These are phyloP conservation scores for Lepus americanus DNA, from an alignment of 2,113 vertebrate species.

Conservation along the genomic window DNA sequence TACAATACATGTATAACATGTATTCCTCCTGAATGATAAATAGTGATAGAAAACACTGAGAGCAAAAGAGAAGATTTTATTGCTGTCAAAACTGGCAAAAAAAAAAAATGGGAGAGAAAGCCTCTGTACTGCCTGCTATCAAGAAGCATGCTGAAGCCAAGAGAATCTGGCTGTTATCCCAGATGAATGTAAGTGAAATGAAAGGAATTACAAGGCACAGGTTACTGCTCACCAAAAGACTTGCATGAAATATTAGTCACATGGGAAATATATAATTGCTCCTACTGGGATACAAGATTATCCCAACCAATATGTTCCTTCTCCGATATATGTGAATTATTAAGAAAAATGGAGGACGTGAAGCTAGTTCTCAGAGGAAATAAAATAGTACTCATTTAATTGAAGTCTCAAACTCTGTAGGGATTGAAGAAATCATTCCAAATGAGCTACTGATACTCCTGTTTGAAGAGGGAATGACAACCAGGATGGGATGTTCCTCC, in stretches of 20 bases:
- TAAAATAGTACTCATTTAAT: not conserved
- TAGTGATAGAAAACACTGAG: not conserved
- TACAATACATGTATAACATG: not conserved
- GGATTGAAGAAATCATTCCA: not conserved
- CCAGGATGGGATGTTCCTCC: not conserved
- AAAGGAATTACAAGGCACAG: constrained; percentile 66
- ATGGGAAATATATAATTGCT: constrained; percentile 75
- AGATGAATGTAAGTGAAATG: constrained; percentile 71
- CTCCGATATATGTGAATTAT: constrained; percentile 67
- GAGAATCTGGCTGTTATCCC: constrained; percentile 59
- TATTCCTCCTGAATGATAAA: not conserved
- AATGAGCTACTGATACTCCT: not conserved
- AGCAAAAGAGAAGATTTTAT: not conserved
- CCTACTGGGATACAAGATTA: constrained; percentile 60
- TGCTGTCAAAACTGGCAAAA: not conserved
- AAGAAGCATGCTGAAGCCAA: not conserved
- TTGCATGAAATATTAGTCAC: constrained; percentile 21
- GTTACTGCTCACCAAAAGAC: constrained; percentile 54
- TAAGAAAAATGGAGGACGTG: constrained; percentile 51
- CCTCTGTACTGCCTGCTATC: not conserved
- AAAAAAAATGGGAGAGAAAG: not conserved
- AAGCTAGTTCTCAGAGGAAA: constrained; percentile 51
- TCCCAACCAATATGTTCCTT: constrained; percentile 34
- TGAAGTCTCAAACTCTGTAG: constrained; percentile 59
- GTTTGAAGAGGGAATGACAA: constrained; percentile 29